Percentiles rank a stretch among this genome's conserved stretches.
Conservation (phyloP, 2,113 vertebrate genomes). For the Pelecanoides urinatrix region DNA sequence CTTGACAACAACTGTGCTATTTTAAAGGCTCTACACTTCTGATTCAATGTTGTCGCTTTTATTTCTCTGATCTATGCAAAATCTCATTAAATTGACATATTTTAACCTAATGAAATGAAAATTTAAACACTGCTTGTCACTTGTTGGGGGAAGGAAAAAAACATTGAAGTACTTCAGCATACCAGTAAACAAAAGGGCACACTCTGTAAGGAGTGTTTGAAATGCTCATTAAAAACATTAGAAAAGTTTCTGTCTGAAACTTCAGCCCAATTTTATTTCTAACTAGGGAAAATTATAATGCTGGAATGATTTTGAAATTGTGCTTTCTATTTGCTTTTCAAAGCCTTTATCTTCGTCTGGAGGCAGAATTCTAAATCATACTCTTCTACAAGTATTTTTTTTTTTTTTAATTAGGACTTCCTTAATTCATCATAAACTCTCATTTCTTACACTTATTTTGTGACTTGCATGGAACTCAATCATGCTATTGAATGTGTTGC, state of each 20-base stretch:
- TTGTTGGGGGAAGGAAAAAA: not conserved
- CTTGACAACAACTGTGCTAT: not conserved
- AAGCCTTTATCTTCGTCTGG: not conserved
- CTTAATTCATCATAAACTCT: not conserved
- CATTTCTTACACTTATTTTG: not conserved
- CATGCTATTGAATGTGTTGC: not conserved
- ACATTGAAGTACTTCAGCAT: not conserved
- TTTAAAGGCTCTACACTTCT: not conserved
- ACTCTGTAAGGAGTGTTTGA: not conserved
- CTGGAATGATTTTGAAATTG: not conserved
- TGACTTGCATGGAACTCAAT: not conserved
- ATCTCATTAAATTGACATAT: not conserved
- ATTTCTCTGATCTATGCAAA: conserved; percentile 2
- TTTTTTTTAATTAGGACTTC: not conserved
- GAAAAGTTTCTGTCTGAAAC: not conserved
- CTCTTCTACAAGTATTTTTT: not conserved
- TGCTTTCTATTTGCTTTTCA: not conserved
- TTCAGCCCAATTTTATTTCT: not conserved
- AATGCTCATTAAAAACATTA: not conserved
- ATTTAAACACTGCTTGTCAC: not conserved
- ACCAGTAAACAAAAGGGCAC: not conserved
- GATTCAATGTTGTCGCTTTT: not conserved
- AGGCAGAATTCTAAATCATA: not conserved
- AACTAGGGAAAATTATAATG: not conserved
- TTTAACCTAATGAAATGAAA: conserved; percentile 40